Base-by-base conservation (phyloP, 1,140 invertebrate genomes). In the Zeugodacus cucurbitae region DNA sequence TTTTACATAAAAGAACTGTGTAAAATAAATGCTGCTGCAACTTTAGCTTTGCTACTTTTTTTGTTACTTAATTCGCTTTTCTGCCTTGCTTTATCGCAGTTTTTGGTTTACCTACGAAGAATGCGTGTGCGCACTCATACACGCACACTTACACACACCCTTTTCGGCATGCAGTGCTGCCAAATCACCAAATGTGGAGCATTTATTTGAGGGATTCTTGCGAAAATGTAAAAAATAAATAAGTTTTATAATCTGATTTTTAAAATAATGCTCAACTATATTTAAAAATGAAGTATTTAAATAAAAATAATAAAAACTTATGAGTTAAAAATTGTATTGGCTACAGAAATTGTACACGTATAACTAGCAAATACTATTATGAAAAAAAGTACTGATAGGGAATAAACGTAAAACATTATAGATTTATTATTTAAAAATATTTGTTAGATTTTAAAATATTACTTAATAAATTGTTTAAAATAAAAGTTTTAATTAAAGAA, bases 11-110 rank as follows among this genome's bases (percentile, higher is more conserved):
- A 82, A 82, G n/a, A 26, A 82, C n/a, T 11, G 74, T 26, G 37
- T 82, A 82, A 82, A 82, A 82, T 82, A 82, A 48, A 82, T 82
- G n/a, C 74, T 82, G 74, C 74, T 82, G 74, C 22, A 82, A 82
- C 22, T 82, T 48, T 26, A 82, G 74, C 14, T 74, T 82, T 29
- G 41, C 74, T 74, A 74, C 37, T 74, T 29, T 82, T 74, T 74
- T 82, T 82, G n/a, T 82, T 82, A 29, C 74, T 82, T 74, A 37
- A 37, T 34, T 48, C 34, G 11, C 37, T 82, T 82, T 82, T 48
- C 8, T 26, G 8, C 41, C 17, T 26, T 48, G 3, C 1, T 82
- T 82, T 82, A 82, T 82, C 41, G 41, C 34, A 11, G 41, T 22
- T 26, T 26, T 82, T 20, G 41, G 3, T 82, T 82, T 37, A 41